Evolutionary conservation across 2,888 invertebrate species (phyloP).

Genomic region (Meiosimyza decipiens): DNA sequence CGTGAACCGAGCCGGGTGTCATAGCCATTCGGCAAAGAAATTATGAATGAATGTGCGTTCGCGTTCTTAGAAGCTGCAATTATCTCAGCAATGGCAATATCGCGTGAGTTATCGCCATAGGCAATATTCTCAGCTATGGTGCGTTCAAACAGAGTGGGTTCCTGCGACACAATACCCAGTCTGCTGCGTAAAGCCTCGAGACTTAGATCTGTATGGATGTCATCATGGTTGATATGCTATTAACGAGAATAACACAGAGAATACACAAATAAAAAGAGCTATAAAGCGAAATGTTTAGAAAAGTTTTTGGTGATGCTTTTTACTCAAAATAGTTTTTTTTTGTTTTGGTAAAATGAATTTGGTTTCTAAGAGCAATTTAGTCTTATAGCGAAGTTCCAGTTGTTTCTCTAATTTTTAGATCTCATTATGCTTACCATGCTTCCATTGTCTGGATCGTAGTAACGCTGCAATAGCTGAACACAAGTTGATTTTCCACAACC

Average conservation of each 20-base stretch:
- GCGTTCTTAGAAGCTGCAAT: conserved; percentile 80
- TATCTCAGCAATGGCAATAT: conserved; percentile 77
- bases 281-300: too few species aligned
- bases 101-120: conserved; percentile 82
- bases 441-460: conserved; percentile 81
- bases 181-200: conserved; percentile 76
- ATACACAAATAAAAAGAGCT: too few species aligned
- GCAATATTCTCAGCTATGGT: conserved; percentile 88
- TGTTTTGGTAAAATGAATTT: too few species aligned
- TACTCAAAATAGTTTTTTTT: too few species aligned
- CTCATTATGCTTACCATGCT: conserved; percentile 68
- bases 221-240: conserved; percentile 68
- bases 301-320: too few species aligned
- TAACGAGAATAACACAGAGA: neutral
- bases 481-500: conserved; percentile 88
- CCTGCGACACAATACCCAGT: conserved; percentile 86
- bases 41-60: conserved; percentile 83
- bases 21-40: conserved; percentile 80
- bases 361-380: too few species aligned
- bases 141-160: conserved; percentile 85
- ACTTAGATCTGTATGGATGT: conserved; percentile 74
- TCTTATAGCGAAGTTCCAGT: too few species aligned
- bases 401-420: too few species aligned
- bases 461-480: conserved; percentile 81
- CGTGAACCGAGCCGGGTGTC: conserved; percentile 80